Conservation (phyloP, 2,797 vertebrate genomes). For the Myotis vivesi region DNA sequence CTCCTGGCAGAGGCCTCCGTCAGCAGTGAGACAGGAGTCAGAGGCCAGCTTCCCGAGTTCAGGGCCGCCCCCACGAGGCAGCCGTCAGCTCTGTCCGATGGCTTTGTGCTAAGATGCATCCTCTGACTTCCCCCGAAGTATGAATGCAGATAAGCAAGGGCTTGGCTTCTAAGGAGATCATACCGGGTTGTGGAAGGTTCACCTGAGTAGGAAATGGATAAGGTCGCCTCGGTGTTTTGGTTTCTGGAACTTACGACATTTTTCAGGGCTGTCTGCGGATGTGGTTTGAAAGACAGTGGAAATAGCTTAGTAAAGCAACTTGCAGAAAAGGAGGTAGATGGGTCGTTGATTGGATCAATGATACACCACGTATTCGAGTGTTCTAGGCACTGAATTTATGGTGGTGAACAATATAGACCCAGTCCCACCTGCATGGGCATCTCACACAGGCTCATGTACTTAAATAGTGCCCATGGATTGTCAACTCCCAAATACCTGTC, state of each 20-base stretch:
- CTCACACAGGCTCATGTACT: not conserved
- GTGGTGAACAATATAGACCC: not conserved
- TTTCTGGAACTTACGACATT: constrained; percentile 21
- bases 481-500: not conserved
- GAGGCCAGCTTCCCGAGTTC: not conserved
- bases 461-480: not conserved
- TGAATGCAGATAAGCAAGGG: constrained; percentile 1
- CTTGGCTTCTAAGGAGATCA: constrained; percentile 10
- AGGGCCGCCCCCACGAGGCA: not conserved
- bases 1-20: not conserved
- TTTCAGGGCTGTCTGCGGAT: not conserved
- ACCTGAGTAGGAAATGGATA: not conserved
- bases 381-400: not conserved
- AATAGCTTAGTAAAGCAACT: not conserved
- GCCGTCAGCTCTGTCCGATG: not conserved
- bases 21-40: not conserved
- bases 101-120: not conserved
- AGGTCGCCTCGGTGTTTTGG: not conserved
- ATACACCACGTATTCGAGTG: not conserved
- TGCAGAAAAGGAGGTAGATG: not conserved
- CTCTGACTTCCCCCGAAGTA: constrained; percentile 7
- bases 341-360: not conserved
- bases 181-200: not conserved
- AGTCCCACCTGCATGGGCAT: not conserved
- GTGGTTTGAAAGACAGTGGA: not conserved